These are phyloP conservation scores for Ctenopoma kingsleyae DNA, from an alignment of 2,797 vertebrate species.

Conservation along the genomic window DNA sequence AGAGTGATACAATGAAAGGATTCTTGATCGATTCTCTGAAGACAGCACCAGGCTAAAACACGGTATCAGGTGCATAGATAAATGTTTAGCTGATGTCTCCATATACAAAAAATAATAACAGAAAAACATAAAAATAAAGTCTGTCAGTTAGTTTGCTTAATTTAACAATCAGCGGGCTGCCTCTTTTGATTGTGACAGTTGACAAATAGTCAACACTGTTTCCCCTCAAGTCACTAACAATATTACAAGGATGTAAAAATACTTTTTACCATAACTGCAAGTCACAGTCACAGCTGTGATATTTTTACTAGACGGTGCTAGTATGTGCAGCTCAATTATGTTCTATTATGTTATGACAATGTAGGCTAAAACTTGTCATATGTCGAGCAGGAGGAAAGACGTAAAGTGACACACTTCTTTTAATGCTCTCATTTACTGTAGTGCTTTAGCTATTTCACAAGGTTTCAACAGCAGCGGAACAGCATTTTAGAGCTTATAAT, in stretches of 20 bases:
- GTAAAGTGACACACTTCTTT: not conserved
- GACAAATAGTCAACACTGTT: constrained; percentile 4
- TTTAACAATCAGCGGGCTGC: constrained; percentile 21
- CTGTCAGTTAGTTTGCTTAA: constrained; percentile 22
- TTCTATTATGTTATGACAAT: constrained; percentile 6
- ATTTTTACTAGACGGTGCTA: not conserved
- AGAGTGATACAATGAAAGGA: constrained; percentile 12
- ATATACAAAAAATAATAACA: constrained; percentile 10
- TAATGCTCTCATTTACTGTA: not conserved
- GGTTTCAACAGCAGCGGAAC: too few species aligned
- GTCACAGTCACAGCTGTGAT: constrained; percentile 6
- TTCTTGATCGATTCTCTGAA: constrained; percentile 45
- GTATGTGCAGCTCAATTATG: constrained; percentile 27
- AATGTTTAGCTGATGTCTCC: constrained; percentile 8
- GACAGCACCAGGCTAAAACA: constrained; percentile 18
- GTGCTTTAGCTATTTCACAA: not conserved
- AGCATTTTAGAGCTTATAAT: too few species aligned
- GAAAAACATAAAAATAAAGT: constrained; percentile 13
- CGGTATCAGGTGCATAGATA: constrained; percentile 6
- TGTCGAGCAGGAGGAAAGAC: constrained; percentile 5
- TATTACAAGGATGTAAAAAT: not conserved
- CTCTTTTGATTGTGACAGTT: constrained; percentile 8
- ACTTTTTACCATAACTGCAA: not conserved
- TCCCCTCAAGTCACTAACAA: constrained; percentile 5
- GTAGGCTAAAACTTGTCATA: not conserved